Conservation (phyloP, 2,888 invertebrate species). For the Chironomus tentans region DNA sequence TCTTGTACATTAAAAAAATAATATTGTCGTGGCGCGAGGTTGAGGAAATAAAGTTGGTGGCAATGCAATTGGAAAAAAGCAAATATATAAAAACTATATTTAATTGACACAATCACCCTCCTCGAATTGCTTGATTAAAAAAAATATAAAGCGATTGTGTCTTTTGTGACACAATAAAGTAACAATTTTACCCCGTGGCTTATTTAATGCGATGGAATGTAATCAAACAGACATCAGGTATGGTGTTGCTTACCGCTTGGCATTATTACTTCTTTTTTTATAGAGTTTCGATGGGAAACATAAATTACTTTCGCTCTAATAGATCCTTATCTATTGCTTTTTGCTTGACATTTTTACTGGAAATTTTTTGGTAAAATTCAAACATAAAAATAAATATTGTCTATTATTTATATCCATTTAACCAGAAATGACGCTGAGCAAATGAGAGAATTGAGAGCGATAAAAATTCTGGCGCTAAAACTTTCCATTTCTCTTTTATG, state of each 20-base stretch:
- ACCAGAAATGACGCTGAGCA: background rate
- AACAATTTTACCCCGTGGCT: slow-evolving; percentile 10
- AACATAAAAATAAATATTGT: too few relatives aligned
- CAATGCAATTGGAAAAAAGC: background rate
- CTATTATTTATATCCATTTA: too few relatives aligned
- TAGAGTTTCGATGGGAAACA: background rate
- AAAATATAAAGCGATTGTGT: slow-evolving; percentile 19
- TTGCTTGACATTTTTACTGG: background rate
- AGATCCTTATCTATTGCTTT: background rate
- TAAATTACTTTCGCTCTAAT: slow-evolving; percentile 6
- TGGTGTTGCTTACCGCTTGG: background rate
- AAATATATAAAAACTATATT: slow-evolving; percentile 13
- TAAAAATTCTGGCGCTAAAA: background rate
- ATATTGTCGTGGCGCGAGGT: slow-evolving; percentile 27
- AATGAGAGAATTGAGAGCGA: background rate
- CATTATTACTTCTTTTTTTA: background rate
- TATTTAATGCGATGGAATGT: slow-evolving; percentile 18
- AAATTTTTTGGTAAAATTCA: background rate
- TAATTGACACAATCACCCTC: slow-evolving; percentile 18
- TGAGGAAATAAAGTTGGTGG: slow-evolving; percentile 22
- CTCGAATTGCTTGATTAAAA: background rate
- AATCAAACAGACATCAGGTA: slow-evolving; percentile 1
- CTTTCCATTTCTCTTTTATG: background rate
- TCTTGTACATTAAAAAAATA: too few relatives aligned
- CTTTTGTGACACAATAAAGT: background rate